phyloP scores from a whole-genome alignment of 2,888 invertebrate genomes.

The Dendrolimus pini region DNA sequence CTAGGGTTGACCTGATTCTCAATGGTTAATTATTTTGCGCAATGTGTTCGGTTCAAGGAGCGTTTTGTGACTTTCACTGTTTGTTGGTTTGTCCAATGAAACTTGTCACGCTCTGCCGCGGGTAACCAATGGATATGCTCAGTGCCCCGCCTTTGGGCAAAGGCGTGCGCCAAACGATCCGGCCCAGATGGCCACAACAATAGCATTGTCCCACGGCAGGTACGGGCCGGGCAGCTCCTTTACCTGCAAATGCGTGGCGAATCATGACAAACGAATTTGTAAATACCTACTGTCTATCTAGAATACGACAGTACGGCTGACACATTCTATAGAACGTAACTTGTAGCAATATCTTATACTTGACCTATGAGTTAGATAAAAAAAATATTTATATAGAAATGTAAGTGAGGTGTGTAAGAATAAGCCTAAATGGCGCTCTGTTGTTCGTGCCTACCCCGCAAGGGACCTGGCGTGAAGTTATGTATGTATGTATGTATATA shows the following conservation, averaged over 20 bases:
- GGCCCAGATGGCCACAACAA: conserved; percentile 45
- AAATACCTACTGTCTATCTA: too few relatives aligned
- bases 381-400: too few relatives aligned
- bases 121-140: conserved; percentile 61
- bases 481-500: too few relatives aligned
- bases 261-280: not conserved
- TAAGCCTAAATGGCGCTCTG: too few relatives aligned
- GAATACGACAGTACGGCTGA: too few relatives aligned
- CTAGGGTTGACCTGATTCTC: conserved; percentile 30
- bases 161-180: conserved; percentile 52
- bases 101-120: conserved; percentile 63
- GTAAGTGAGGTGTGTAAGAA: too few relatives aligned
- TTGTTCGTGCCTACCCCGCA: too few relatives aligned
- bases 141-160: conserved; percentile 64
- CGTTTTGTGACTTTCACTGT: conserved; percentile 66
- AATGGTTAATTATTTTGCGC: conserved; percentile 44
- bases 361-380: too few relatives aligned
- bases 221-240: not conserved
- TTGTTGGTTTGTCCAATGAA: conserved; percentile 65
- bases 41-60: conserved; percentile 52
- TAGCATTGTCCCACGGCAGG: conserved; percentile 15
- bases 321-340: too few relatives aligned
- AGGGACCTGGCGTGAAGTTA: too few relatives aligned
- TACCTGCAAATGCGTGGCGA: not conserved
- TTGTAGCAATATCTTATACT: too few relatives aligned